These are phyloP conservation scores for Synergus umbraculus DNA, from an alignment of 2,888 invertebrate genomes.

Conservation along the genomic window DNA sequence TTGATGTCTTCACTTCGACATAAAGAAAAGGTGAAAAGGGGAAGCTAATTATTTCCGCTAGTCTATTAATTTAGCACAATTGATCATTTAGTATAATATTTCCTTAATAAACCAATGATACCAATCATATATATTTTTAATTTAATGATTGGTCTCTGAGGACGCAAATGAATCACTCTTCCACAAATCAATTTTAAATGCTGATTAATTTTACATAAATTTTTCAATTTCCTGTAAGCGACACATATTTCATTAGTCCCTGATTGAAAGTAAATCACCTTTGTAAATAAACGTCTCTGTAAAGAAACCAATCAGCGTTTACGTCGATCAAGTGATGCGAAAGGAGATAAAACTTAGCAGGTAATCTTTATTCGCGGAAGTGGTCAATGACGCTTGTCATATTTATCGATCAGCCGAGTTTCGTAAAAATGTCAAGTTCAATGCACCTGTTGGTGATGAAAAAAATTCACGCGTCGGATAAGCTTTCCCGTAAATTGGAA, in stretches of 20 bases:
- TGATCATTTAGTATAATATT: background rate
- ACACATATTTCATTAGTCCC: background rate
- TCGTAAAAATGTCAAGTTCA: background rate
- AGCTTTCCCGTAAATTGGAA: constrained; percentile 1
- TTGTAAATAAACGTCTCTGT: background rate
- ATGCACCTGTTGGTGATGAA: constrained; percentile 6
- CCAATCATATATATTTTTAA: background rate
- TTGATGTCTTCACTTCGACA: background rate
- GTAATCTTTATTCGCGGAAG: constrained; percentile 36
- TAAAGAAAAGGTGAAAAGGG: background rate
- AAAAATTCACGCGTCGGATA: background rate
- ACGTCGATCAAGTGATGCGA: constrained; percentile 26
- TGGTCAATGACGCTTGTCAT: constrained; percentile 25
- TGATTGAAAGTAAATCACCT: constrained; percentile 23
- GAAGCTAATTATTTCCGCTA: background rate
- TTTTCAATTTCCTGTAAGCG: background rate
- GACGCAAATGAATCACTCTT: background rate
- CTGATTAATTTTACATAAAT: background rate
- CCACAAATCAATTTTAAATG: background rate
- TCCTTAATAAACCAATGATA: background rate
- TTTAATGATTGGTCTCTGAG: background rate
- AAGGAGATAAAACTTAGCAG: constrained; percentile 17
- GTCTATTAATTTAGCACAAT: background rate
- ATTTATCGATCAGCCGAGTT: constrained; percentile 27
- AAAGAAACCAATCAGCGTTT: constrained; percentile 35